A percentile compares a stretch with the other conserved stretches of the same genome.
These are phyloP conservation scores for Albula glossodonta DNA, from an alignment of 2,113 vertebrate genomes.

Conservation along the genomic window DNA sequence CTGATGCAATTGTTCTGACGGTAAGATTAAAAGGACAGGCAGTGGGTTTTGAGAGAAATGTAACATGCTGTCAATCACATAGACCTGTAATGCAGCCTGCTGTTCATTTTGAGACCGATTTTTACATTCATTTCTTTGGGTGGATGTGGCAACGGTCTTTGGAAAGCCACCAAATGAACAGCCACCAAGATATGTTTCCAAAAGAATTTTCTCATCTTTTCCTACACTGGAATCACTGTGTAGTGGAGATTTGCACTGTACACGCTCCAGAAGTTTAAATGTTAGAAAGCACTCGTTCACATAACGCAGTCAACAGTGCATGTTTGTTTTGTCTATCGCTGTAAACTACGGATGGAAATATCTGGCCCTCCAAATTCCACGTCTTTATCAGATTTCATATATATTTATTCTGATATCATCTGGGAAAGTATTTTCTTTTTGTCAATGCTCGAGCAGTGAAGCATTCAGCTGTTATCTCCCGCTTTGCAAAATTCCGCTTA, in stretches of 20 bases:
- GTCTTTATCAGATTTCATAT: conserved; percentile 29
- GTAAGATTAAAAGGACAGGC: conserved; percentile 32
- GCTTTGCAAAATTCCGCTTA: conserved; percentile 6
- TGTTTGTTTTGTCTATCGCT: conserved; percentile 50
- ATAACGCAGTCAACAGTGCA: conserved; percentile 1
- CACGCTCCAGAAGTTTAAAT: conserved; percentile 8
- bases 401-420: conserved; percentile 28
- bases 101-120: conserved; percentile 38
- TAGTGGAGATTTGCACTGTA: background rate
- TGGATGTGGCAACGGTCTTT: too few relatives aligned
- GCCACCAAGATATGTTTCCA: background rate
- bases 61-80: conserved; percentile 42
- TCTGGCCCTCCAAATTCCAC: conserved; percentile 34
- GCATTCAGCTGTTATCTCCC: conserved; percentile 22
- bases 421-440: conserved; percentile 23
- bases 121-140: background rate
- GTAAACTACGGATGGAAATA: conserved; percentile 44
- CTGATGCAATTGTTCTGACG: conserved; percentile 30
- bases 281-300: conserved; percentile 35
- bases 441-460: background rate
- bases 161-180: background rate
- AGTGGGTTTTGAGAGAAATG: conserved; percentile 37
- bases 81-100: conserved; percentile 29
- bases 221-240: background rate
- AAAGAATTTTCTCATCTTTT: background rate